Evolutionary conservation across 2,113 vertebrate genomes (phyloP), one percentile per base, ranked within the genome.

Genomic region (Asarcornis scutulata): DNA sequence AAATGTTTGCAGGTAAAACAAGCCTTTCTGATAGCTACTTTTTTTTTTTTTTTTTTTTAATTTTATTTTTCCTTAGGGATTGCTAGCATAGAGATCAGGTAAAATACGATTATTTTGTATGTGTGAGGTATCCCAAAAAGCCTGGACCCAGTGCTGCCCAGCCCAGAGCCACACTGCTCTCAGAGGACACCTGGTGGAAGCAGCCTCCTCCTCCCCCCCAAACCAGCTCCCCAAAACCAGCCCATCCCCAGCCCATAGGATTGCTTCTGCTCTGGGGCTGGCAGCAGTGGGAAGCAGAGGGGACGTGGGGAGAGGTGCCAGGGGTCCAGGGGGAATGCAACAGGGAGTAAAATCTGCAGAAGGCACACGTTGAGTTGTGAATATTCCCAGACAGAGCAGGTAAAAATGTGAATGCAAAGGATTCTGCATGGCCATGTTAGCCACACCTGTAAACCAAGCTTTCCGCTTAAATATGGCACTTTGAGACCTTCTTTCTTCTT

Each of bases 401-500:
- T 14, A 34, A n/a, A 73, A 34, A 55, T 8, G 23, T 3, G 59
- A 13, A 59, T 5, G 27, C 44, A 66, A 40, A 71, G 7, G 38
- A 9, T 81, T 13, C 69, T 44, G 60, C 55, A 3, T 0, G 32
- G 44, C 71, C 13, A 3, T 1, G 20, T 15, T 2, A 38, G 2
- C 72, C 44, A 2, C 42, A 9, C 1, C 0, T 46, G 42, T 4
- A 29, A 68, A 46, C 36, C 2, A 0, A 0, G 21, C 38, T 66
- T 66, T 31, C 13, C 29, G 2, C 9, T 67, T 8, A 0, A 0
- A 4, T 0, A 0, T 17, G 5, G 16, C 2, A 27, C 80, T 44
- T 34, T 4, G 44, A 83, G 40, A 58, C 9, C 34, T 21, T 63
- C 38, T 42, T 5, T 56, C 17, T 13, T 36, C 20, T 31, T 12